Evolutionary conservation across 2,888 invertebrate species (phyloP), one percentile per base, ranked within the genome.

Genomic region (Penaeus monodon): DNA sequence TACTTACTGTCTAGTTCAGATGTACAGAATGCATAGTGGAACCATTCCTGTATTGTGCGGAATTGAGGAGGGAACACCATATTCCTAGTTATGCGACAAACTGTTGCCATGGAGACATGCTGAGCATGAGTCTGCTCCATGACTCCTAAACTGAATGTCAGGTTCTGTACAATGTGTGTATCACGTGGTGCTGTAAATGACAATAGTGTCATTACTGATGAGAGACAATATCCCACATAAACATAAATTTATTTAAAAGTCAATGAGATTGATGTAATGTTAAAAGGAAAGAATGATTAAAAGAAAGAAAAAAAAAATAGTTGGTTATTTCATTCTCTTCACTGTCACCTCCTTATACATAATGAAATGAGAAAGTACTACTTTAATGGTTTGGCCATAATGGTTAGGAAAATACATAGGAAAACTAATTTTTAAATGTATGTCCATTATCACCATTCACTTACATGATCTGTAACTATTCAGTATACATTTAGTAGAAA

Each of bases 51-150:
- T 70, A 98, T 94, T 66, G 96, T 96, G 93, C 97, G 96, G 93
- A 98, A 98, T 93, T 98, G 98, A 63, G 98, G 98, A 90, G 98
- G 98, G 93, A 98, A 98, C 89, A 98, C 95, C 89, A 98, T 95
- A 91, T 96, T 97, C 81, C 98, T 94, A 82, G 97, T 96, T 91
- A 98, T 96, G 92, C 97, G 95, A 92, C 97, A 97, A 84, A 99
- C 97, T 20, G 97, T 98, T 38, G 97, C 98, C 97, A 97, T 97
- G 84, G 97, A 97, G 92, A 96, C 95, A 93, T 97, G 97, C 86
- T 95, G 95, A 78, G 94, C 94, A 76, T 94, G 94, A 91, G 95
- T 94, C 85, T 92, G 92, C 84, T 92, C 92, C 66, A 92, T 92
- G 90, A 96, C 94, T 7, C 98, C 98, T 91, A 98, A 94, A 91